Percentiles rank a stretch among this genome's conserved stretches.
Evolutionary conservation across 2,797 vertebrate species (phyloP).

Genomic region (Urophycis tenuis): DNA sequence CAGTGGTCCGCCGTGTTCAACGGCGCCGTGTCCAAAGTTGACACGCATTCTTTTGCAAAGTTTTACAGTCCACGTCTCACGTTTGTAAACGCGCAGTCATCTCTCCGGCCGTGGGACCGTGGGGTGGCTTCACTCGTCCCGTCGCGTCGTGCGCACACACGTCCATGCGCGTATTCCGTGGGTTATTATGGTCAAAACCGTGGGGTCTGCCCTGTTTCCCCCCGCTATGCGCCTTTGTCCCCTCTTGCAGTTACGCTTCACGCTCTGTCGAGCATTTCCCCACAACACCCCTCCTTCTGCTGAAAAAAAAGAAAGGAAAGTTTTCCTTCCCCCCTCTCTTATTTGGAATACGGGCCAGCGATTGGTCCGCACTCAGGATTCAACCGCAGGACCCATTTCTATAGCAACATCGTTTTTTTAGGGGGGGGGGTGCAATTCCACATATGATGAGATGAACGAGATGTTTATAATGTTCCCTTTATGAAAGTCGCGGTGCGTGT

Average conservation of each 20-base stretch:
- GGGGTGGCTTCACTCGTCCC: not conserved
- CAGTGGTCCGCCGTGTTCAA: not conserved
- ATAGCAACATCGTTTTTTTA: constrained; percentile 38
- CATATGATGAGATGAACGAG: constrained; percentile 48
- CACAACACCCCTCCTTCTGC: constrained; percentile 59
- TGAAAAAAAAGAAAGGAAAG: constrained; percentile 58
- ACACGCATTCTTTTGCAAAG: constrained; percentile 32
- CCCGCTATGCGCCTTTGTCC: constrained; percentile 66
- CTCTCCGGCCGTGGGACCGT: constrained; percentile 19
- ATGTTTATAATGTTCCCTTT: constrained; percentile 49
- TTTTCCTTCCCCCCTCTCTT: constrained; percentile 45
- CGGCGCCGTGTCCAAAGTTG: constrained; percentile 36
- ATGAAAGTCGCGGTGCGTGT: constrained; percentile 53
- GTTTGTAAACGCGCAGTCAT: constrained; percentile 24
- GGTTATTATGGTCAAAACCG: not conserved
- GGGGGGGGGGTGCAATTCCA: constrained; percentile 31
- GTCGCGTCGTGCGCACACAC: constrained; percentile 8
- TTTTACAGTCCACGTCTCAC: constrained; percentile 26
- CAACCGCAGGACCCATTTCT: constrained; percentile 58
- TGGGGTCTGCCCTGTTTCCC: constrained; percentile 35
- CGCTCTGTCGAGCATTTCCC: constrained; percentile 66
- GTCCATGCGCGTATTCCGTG: constrained; percentile 24
- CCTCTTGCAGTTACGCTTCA: constrained; percentile 67
- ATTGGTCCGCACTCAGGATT: constrained; percentile 65
- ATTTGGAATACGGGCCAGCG: constrained; percentile 57